Percentiles rank a stretch among this genome's conserved stretches.
These are phyloP conservation scores for Litocranius walleri DNA, from an alignment of 2,113 vertebrate species.

Conservation along the genomic window DNA sequence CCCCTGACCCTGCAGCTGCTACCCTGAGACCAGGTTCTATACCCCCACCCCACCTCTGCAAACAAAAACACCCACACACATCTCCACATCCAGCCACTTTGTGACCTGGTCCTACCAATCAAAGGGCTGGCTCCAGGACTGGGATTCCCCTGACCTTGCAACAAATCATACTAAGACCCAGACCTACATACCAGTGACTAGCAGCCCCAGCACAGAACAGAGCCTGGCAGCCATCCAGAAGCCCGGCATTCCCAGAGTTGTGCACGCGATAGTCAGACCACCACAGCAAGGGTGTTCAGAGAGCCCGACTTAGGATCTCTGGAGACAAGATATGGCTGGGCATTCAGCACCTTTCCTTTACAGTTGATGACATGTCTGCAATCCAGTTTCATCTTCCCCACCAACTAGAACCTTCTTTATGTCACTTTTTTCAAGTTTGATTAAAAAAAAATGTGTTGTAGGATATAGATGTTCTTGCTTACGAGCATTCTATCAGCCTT, in stretches of 20 bases:
- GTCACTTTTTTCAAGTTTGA: background rate
- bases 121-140: background rate
- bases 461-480: constrained; percentile 69
- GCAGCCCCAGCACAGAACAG: background rate
- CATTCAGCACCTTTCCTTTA: background rate
- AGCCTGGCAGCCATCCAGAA: background rate
- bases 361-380: background rate
- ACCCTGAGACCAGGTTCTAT: background rate
- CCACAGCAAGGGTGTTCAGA: background rate
- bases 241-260: background rate
- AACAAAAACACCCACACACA: background rate
- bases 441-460: constrained; percentile 32
- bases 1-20: background rate
- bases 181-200: background rate
- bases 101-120: background rate
- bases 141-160: background rate
- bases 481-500: constrained; percentile 49
- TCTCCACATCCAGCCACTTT: background rate
- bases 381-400: background rate
- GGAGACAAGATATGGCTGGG: background rate
- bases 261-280: background rate
- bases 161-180: background rate
- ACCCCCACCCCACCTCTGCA: too few species aligned
- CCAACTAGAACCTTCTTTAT: constrained; percentile 26
- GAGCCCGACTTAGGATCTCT: background rate